Evolutionary conservation across 2,888 invertebrate genomes (phyloP), one percentile per base, ranked within the genome.

Genomic region (Pyrrhia umbra): DNA sequence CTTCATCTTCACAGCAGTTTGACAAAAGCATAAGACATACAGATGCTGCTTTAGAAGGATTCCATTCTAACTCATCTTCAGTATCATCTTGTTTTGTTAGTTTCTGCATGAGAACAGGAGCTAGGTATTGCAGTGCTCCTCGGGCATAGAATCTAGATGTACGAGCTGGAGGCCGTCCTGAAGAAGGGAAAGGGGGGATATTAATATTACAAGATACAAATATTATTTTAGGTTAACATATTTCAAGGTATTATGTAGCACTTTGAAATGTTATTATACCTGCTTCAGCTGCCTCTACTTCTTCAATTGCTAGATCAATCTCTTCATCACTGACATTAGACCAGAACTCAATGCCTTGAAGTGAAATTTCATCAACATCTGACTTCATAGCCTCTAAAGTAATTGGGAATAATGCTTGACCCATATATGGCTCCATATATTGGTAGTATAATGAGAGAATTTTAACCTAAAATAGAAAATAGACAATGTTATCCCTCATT

Each of bases 301-400:
- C 98, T 92, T 99, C 99, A 88, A 99, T 97, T 1, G 98, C 96
- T 75, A 99, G 95, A 92, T 99, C 99, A 34, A 99, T 98, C 94
- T 99, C 99, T 94, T 99, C 99, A 93, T 99, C 99, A 86, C 99
- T 99, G 0, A 99, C 99, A 84, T 99, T 99, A 4, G 99, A 99
- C 99, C 99, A 99, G 95, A 99, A 99, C 92, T 99, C 99, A 89
- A 99, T 99, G 77, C 99, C 99, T 95, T 99, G 99, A 60, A 99
- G 96, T 16, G 99, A 97, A 56, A 99, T 97, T 81, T 99, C 99
- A 93, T 99, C 99, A 75, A 98, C 96, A 73, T 98, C 98, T 16
- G 98, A 98, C 89, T 98, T 99, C 99, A 99, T 99, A 9, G 99
- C 99, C 92, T 99, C 98, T 87, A 99, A 95, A 8, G 99, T 99